phyloP scores from a whole-genome alignment of 2,113 vertebrate genomes.

The Nymphicus hollandicus region DNA sequence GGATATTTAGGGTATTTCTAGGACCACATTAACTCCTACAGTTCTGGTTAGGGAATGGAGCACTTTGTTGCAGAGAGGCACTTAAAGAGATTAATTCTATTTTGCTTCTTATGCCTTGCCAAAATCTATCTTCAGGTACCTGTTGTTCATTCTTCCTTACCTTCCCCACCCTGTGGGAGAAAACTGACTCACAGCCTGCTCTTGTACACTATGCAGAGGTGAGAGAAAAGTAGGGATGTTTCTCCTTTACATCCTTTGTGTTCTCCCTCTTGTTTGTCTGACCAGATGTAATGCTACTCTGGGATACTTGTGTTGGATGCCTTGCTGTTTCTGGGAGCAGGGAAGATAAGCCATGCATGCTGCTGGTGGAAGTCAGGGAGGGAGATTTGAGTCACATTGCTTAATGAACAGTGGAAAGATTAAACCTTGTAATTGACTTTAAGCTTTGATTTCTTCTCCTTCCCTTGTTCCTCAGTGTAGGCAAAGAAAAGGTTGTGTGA shows the following conservation, averaged over 20 bases:
- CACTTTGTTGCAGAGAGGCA: background rate
- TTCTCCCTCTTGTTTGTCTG: background rate
- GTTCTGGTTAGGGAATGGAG: background rate
- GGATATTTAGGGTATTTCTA: background rate
- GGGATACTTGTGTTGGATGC: background rate
- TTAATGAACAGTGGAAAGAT: background rate
- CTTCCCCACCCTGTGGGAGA: background rate
- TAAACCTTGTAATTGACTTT: background rate
- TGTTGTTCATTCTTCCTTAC: background rate
- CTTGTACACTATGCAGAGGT: background rate
- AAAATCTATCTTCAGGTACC: background rate
- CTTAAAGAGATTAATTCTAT: background rate
- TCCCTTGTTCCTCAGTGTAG: background rate
- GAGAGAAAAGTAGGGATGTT: background rate
- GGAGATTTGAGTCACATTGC: background rate
- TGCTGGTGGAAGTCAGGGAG: background rate
- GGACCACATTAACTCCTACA: background rate
- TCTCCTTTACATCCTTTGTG: background rate
- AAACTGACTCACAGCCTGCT: background rate
- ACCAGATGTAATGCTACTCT: fast-evolving
- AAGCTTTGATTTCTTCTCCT: background rate
- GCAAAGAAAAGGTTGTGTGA: background rate
- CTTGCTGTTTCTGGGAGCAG: background rate
- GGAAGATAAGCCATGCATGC: background rate
- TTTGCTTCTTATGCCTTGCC: background rate